Evolutionary conservation across 2,888 invertebrate species (phyloP).

Genomic region (Dermolepida albohirtum): DNA sequence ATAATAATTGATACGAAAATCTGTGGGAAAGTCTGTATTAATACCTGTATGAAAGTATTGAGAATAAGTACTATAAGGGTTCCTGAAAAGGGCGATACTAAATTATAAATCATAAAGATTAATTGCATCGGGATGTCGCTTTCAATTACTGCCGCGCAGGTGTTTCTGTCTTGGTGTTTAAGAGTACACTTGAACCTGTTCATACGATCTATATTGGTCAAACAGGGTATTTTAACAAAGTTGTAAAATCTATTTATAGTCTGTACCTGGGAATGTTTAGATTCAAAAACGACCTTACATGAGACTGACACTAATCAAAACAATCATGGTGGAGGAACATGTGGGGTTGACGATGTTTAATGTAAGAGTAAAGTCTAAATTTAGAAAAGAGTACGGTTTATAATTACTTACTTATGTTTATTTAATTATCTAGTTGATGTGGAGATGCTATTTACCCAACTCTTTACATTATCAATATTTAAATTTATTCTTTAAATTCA

Average conservation of each 20-base stretch:
- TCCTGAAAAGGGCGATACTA: conserved; percentile 15
- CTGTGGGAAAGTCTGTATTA: conserved; percentile 8
- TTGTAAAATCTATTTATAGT: conserved; percentile 11
- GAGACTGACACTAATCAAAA: conserved; percentile 6
- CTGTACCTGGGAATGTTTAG: conserved; percentile 13
- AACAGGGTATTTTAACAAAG: conserved; percentile 14
- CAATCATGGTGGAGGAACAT: conserved; percentile 6
- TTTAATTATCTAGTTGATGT: no score
- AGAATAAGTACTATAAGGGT: conserved; percentile 18
- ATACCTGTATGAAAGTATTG: conserved; percentile 2
- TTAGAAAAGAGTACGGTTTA: conserved; percentile 18
- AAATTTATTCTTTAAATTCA: no score
- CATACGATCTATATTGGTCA: conserved; percentile 5
- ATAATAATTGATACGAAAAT: conserved; percentile 19
- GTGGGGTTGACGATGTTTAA: conserved; percentile 9
- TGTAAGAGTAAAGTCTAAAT: conserved; percentile 1
- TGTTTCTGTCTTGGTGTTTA: conserved; percentile 10
- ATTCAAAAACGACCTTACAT: conserved; percentile 2
- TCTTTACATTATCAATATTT: no score
- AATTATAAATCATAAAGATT: conserved; percentile 18
- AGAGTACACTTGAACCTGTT: not conserved
- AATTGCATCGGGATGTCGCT: not conserved
- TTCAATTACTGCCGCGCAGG: not conserved
- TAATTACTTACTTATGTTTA: no score
- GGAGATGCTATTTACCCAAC: no score